These are phyloP conservation scores for Sebastes variabilis DNA, from an alignment of 2,797 vertebrate species.

Conservation along the genomic window DNA sequence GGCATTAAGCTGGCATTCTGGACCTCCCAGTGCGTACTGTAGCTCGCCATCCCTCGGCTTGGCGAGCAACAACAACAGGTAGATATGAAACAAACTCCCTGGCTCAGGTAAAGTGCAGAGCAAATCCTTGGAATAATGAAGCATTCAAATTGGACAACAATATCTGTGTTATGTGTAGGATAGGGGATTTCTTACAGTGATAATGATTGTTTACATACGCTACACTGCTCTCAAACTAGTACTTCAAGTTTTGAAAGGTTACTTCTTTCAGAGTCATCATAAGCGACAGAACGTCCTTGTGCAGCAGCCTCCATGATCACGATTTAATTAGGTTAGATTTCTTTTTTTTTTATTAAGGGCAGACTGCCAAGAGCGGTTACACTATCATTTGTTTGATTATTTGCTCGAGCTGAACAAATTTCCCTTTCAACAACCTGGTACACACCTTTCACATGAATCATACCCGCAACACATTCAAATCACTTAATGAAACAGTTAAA, in stretches of 20 bases:
- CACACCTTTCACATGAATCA: background rate
- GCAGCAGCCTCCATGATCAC: background rate
- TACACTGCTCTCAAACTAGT: background rate
- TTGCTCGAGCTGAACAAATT: background rate
- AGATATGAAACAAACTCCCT: constrained; percentile 37
- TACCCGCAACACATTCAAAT: background rate
- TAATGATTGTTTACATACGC: background rate
- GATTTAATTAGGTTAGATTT: background rate
- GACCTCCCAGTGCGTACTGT: constrained; percentile 40
- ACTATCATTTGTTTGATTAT: constrained; percentile 9
- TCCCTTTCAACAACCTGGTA: background rate
- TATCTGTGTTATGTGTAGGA: background rate
- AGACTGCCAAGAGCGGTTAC: background rate
- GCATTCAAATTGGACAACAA: background rate
- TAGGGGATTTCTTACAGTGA: background rate
- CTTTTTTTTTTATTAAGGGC: background rate
- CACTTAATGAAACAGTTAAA: background rate
- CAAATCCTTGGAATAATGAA: background rate
- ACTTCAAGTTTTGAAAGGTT: background rate
- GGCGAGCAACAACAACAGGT: constrained; percentile 38
- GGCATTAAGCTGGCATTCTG: constrained; percentile 41
- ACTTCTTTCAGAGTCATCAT: background rate
- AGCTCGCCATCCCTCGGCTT: constrained; percentile 5
- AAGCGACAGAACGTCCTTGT: background rate
- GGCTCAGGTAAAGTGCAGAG: background rate